Base-by-base conservation (phyloP, 2,113 vertebrate species). In the Rhombomys opimus region DNA sequence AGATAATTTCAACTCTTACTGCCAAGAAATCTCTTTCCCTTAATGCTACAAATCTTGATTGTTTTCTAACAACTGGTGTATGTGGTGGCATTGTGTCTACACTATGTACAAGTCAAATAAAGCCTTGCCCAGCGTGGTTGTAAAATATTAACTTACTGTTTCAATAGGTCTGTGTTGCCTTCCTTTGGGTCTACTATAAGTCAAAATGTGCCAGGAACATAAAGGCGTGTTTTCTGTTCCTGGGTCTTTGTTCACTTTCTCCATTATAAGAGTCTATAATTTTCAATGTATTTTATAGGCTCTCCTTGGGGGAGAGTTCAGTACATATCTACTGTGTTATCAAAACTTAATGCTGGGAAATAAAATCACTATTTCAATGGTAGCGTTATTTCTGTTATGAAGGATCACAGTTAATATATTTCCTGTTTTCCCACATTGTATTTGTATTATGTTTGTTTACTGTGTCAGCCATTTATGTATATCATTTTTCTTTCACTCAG, bases 131-230 rank as follows among this genome's bases (percentile, higher is more conserved):
- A 95, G 88, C 57, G 61, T 91, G 88, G 30, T 46, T 77, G 68
- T 96, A 95, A 97, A 92, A 82, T 73, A 63, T 97, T 96, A 93
- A 67, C 59, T 65, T 65, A 91, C 81, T 95, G 85, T 96, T 98
- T 86, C 76, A 65, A 7, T 88, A 91, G 85, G 90, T 90, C 3
- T 2, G 2, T 73, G 59, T 13, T 96, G 72, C 78, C 90, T 86
- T 92, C 96, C 90, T 95, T 93, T n/a, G 90, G 59, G 95, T 97
- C 76, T 89, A 92, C 52, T 97, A 46, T 90, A 95, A 92, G 72
- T 96, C 93, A 96, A 94, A 97, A 73, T 82, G 59, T 17, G 0
- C 72, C 90, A 76, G 93, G 85, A 85, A 90, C 46, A 90, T 17
- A 73, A 93, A 88, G 41, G 59, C 22, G 8, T 77, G 80, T 95